phyloP scores from a whole-genome alignment of 2,113 vertebrate species.

The Rousettus leschenaultii region DNA sequence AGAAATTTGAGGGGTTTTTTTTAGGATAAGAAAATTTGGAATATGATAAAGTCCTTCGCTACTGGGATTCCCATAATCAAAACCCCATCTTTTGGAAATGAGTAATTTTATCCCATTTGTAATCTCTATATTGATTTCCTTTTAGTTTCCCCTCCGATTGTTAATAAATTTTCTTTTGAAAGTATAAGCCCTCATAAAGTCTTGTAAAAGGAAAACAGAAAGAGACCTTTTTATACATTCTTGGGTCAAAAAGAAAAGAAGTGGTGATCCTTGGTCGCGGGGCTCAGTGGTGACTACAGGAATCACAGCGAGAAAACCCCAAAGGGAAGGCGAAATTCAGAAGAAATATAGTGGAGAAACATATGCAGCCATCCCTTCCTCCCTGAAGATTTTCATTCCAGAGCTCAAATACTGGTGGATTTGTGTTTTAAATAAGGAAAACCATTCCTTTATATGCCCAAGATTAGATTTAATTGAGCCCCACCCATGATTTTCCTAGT shows the following conservation, averaged over 20 bases:
- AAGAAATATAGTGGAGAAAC: constrained; percentile 43
- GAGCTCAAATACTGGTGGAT: constrained; percentile 45
- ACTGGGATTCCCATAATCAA: neutral
- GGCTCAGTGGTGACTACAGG: neutral
- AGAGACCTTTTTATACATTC: neutral
- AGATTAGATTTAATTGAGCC: constrained; percentile 44
- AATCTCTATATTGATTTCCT: neutral
- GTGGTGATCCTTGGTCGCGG: neutral
- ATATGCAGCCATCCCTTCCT: neutral
- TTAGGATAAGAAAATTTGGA: neutral
- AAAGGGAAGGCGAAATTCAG: constrained; percentile 19
- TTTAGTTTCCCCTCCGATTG: neutral
- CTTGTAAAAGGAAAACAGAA: constrained; percentile 31
- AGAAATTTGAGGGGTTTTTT: neutral
- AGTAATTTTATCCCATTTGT: neutral
- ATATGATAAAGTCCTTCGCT: neutral
- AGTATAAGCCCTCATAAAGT: neutral
- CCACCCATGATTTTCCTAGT: constrained; percentile 39
- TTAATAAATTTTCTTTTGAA: constrained; percentile 27
- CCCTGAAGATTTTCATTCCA: constrained; percentile 44
- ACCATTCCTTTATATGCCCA: constrained; percentile 24
- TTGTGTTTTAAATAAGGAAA: constrained; percentile 62
- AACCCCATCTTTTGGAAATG: neutral
- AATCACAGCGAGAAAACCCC: constrained; percentile 31
- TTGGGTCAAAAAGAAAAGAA: neutral